Base-by-base conservation (phyloP, 2,888 invertebrate species). In the Epiblema foenella region DNA sequence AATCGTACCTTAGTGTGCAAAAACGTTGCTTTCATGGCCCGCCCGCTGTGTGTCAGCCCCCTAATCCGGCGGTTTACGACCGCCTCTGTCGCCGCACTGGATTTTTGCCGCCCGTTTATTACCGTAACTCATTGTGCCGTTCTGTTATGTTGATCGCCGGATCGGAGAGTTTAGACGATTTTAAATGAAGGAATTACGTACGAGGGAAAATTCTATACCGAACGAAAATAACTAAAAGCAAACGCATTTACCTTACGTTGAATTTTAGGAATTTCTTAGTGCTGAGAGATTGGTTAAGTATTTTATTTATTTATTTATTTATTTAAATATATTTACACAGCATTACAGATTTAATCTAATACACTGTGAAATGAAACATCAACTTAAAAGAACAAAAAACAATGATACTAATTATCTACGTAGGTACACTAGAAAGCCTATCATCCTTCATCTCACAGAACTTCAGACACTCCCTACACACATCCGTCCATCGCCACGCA, bases 21-120 rank as follows among this genome's bases (percentile, higher is more conserved):
- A 24, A 8, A 2, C 68, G 57, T 63, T 51, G 1, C 49, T 76
- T 73, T 76, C 46, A 42, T 77, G 77, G 85, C 87, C 81, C 72
- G 73, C 60, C 66, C 75, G 74, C 75, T 75, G 77, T 83, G 80
- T 83, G 87, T 84, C 85, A 85, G 82, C 84, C 83, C 86, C 83
- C 86, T 89, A 90, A 91, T 90, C 89, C 73, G 79, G 84, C 84
- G 85, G 89, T 92, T 92, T 91, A 92, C 87, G 90, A 89, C 82
- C 79, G 84, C 84, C 86, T 86, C 85, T 85, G 87, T 88, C 86
- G 85, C 79, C 76, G 74, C 85, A 80, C 82, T 83, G 85, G 88
- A 89, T 85, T 85, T 85, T 83, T 81, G 82, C 85, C 87, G 82
- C 85, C 87, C 89, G 89, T 90, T 90, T 91, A 90, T 90, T 87